A percentile compares a stretch with the other conserved stretches of the same genome.
Evolutionary conservation across 2,113 vertebrate genomes (phyloP).

Genomic region (Nibea albiflora): DNA sequence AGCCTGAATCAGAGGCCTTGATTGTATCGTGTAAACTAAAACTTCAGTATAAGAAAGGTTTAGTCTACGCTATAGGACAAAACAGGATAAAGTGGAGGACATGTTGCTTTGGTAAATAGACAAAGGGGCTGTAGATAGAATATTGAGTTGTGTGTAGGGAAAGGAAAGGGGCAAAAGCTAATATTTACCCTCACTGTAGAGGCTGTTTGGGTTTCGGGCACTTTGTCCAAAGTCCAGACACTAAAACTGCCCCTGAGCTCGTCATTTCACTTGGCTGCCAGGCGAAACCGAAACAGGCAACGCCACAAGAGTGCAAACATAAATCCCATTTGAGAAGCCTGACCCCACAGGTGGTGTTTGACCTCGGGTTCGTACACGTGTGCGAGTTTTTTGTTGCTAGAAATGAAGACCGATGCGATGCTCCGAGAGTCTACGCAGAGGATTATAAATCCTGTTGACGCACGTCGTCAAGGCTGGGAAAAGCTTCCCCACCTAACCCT

Average conservation of each 20-base stretch:
- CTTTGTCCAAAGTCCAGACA: conserved; percentile 72
- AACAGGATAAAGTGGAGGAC: conserved; percentile 49
- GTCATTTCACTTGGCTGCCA: not conserved
- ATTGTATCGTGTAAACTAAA: conserved; percentile 37
- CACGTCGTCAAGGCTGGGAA: conserved; percentile 53
- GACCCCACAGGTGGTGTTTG: conserved; percentile 48
- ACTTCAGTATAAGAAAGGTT: not conserved
- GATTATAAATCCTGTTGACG: conserved; percentile 64
- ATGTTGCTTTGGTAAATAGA: conserved; percentile 12
- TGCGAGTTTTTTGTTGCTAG: conserved; percentile 24
- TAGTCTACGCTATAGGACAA: conserved; percentile 3
- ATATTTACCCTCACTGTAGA: conserved; percentile 66
- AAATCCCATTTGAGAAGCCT: conserved; percentile 1
- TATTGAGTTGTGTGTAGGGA: conserved; percentile 22
- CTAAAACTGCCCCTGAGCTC: conserved; percentile 5
- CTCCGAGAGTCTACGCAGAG: conserved; percentile 12
- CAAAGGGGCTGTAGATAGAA: not conserved
- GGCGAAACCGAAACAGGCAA: conserved; percentile 38
- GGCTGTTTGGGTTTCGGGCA: conserved; percentile 79
- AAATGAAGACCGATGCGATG: conserved; percentile 32
- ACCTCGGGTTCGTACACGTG: conserved; percentile 48
- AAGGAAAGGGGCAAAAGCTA: conserved; percentile 54
- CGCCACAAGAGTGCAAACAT: conserved; percentile 9
- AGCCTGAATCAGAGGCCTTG: conserved; percentile 47
- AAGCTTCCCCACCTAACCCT: conserved; percentile 3